Conservation (phyloP, 2,888 invertebrate species). For the Athalia rosae region DNA sequence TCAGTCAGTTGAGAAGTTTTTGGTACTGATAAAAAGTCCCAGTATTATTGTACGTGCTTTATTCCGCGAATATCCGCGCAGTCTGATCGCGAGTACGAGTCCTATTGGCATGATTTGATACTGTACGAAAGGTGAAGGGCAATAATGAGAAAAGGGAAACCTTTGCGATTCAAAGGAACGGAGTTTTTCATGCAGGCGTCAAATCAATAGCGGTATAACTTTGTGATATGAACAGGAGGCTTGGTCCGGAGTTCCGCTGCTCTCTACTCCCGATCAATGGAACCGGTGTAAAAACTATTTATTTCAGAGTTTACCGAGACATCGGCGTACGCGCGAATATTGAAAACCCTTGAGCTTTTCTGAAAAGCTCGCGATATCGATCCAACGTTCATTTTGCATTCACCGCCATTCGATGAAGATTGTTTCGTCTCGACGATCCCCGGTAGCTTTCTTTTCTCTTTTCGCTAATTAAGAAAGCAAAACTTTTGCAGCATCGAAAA, state of each 20-base stretch:
- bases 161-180: neutral
- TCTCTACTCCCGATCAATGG: constrained; percentile 8
- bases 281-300: constrained; percentile 2
- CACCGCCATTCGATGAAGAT: neutral
- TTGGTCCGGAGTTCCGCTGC: neutral
- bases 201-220: constrained; percentile 5
- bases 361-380: constrained; percentile 4
- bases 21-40: neutral
- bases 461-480: no score
- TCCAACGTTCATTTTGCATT: constrained; percentile 5
- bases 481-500: no score
- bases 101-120: no score
- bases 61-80: no score
- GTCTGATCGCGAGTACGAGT: no score
- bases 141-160: neutral
- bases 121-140: no score
- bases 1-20: neutral
- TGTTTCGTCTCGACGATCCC: no score
- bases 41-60: no score
- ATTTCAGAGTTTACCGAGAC: constrained; percentile 6
- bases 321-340: neutral
- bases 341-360: constrained; percentile 1
- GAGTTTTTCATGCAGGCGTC: constrained; percentile 31
- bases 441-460: no score
- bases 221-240: neutral